Conservation (phyloP, 2,113 vertebrate species). For the Daphoenositta chrysoptera region DNA sequence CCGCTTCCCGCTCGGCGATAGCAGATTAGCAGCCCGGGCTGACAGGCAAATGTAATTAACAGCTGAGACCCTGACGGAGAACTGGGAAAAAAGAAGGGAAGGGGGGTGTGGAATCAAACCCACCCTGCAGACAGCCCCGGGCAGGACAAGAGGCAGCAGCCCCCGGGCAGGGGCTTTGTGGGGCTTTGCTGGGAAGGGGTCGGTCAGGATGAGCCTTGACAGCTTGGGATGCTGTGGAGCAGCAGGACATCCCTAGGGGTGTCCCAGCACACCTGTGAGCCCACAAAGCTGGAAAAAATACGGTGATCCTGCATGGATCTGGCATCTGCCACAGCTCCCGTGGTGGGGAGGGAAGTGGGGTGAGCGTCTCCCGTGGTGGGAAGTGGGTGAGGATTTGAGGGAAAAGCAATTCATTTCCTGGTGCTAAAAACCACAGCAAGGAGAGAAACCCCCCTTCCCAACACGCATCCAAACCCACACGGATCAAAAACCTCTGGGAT, state of each 20-base stretch:
- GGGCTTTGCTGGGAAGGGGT: not conserved
- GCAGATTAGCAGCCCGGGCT: slow-evolving; percentile 67
- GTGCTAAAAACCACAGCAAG: not conserved
- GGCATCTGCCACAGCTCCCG: accelerated
- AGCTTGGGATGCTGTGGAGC: not conserved
- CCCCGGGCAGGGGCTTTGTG: not conserved
- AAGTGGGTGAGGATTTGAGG: not conserved
- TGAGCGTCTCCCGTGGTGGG: not conserved
- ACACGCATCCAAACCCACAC: not conserved
- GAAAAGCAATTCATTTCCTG: not conserved
- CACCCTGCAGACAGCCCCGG: not conserved
- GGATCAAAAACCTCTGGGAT: not conserved
- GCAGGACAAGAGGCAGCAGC: not conserved
- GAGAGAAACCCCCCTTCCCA: not conserved
- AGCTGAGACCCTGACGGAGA: slow-evolving; percentile 63
- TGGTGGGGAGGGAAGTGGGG: not conserved
- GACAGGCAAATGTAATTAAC: slow-evolving; percentile 71
- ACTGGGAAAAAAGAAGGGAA: not conserved
- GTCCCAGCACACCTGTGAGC: not conserved
- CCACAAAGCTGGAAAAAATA: not conserved
- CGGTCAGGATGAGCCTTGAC: not conserved
- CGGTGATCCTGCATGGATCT: accelerated
- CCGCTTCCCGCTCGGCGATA: slow-evolving; percentile 39
- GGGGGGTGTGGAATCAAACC: not conserved
- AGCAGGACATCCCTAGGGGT: not conserved